Conservation (phyloP, 2,113 vertebrate genomes). For the Terrapene triunguis region DNA sequence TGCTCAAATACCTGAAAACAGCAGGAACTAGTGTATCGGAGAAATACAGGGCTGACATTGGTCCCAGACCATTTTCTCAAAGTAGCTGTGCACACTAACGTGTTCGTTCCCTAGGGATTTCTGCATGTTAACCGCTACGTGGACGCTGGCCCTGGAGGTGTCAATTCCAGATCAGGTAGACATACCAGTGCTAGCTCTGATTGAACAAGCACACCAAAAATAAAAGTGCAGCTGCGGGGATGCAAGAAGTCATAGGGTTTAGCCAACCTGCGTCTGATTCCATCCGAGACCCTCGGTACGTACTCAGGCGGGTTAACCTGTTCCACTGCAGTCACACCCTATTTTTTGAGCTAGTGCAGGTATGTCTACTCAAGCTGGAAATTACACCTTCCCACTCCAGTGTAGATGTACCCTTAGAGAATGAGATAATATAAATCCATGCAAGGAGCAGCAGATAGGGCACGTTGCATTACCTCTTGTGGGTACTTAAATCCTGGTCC, state of each 20-base stretch:
- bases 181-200: not conserved
- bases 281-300: not conserved
- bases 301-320: not conserved
- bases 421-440: not conserved
- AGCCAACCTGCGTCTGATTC: not conserved
- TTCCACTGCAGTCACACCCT: not conserved
- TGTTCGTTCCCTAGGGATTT: not conserved
- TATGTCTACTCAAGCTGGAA: not conserved
- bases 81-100: not conserved
- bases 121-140: not conserved
- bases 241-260: not conserved
- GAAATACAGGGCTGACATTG: not conserved
- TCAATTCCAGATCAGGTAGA: not conserved
- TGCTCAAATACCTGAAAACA: not conserved
- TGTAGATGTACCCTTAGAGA: not conserved
- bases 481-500: not conserved
- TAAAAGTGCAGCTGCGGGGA: not conserved
- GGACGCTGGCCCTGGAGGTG: no score
- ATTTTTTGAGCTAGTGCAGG: not conserved
- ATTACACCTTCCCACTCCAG: not conserved
- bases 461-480: rapidly evolving
- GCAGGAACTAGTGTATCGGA: not conserved
- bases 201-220: not conserved
- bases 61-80: not conserved
- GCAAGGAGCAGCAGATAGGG: not conserved